These are phyloP conservation scores for Eurypyga helias DNA, from an alignment of 2,113 vertebrate species.

Conservation along the genomic window DNA sequence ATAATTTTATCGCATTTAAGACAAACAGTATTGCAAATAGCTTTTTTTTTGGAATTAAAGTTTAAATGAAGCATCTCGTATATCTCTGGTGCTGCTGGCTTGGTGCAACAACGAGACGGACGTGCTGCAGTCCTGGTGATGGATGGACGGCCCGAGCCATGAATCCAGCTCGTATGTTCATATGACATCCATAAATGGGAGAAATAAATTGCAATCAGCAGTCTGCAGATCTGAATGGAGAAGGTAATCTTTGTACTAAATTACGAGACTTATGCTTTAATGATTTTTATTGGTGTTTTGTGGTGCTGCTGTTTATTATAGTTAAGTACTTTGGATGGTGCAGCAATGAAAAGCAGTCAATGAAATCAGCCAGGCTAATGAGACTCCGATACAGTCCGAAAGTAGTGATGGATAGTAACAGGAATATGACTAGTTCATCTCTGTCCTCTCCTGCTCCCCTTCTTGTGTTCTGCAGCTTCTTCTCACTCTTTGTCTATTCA, in stretches of 20 bases:
- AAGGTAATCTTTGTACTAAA: constrained; percentile 32
- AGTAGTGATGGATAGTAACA: not conserved
- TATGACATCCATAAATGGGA: not conserved
- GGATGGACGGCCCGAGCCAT: not conserved
- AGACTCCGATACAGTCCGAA: not conserved
- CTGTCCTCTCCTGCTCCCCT: not conserved
- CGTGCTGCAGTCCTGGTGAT: not conserved
- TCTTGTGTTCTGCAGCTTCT: not conserved
- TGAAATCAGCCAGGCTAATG: constrained; percentile 18
- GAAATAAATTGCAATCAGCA: constrained; percentile 56
- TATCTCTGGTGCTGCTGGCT: accelerated
- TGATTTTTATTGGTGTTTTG: constrained; percentile 51
- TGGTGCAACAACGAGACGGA: not conserved
- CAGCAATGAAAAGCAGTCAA: not conserved
- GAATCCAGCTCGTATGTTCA: not conserved
- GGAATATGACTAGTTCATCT: not conserved
- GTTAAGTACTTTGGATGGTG: not conserved
- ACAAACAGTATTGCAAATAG: not conserved
- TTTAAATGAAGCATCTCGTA: not conserved
- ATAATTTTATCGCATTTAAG: not conserved
- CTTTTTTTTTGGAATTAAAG: not conserved
- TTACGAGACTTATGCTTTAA: constrained; percentile 43
- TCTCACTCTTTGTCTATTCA: accelerated
- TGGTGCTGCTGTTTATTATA: constrained; percentile 51
- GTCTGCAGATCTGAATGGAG: constrained; percentile 13